Conservation (phyloP, 2,797 vertebrate species). For the Valencia hispanica region DNA sequence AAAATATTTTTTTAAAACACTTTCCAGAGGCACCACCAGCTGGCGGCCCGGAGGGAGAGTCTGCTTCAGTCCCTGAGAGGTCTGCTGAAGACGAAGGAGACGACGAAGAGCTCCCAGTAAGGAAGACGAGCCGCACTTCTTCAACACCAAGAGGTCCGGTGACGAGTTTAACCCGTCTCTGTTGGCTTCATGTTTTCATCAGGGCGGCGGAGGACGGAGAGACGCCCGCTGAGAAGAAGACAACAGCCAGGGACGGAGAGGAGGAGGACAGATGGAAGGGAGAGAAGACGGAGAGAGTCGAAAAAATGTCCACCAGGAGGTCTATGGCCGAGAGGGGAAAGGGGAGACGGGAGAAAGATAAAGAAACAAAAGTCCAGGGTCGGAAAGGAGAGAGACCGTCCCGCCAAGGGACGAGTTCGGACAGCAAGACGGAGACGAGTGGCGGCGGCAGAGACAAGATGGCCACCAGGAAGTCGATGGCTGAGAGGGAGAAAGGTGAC, state of each 20-base stretch:
- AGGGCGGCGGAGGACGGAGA: slow-evolving; percentile 29
- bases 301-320: not conserved
- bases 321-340: not conserved
- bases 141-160: rapidly evolving
- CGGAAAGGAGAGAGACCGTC: not conserved
- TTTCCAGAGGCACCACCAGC: slow-evolving; percentile 42
- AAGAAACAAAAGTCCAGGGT: not conserved
- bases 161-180: not conserved
- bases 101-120: slow-evolving; percentile 31
- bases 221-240: slow-evolving; percentile 2
- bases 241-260: not conserved
- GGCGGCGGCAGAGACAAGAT: not conserved
- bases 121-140: not conserved
- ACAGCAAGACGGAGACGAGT: not conserved
- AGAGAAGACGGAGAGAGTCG: not conserved
- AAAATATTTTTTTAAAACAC: not conserved
- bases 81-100: slow-evolving; percentile 64
- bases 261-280: not conserved
- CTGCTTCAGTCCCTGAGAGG: slow-evolving; percentile 75
- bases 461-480: not conserved
- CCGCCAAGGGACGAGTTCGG: not conserved
- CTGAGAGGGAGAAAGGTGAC: not conserved
- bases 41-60: slow-evolving; percentile 66
- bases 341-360: not conserved
- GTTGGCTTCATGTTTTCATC: not conserved